Evolutionary conservation across 37 sponge, comb jelly and placozoan genomes (phyloP).

Genomic region (Aphrocallistes beatrix): DNA sequence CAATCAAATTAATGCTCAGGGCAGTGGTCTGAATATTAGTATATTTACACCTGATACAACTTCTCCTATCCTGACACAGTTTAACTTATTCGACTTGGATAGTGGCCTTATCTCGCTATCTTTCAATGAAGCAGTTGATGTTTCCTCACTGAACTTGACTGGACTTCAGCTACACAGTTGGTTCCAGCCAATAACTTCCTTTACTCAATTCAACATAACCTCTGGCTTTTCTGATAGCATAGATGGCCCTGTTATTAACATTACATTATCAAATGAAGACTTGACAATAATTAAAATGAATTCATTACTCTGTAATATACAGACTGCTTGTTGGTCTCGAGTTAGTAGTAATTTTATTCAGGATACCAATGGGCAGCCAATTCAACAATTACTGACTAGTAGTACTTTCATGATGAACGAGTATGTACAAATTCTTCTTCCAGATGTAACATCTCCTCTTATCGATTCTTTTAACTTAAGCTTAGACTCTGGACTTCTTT

Average conservation of each 20-base stretch:
- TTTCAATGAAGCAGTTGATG: constrained; percentile 67
- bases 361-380: constrained; percentile 47
- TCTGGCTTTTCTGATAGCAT: background rate
- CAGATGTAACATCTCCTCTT: constrained; percentile 42
- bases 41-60: constrained; percentile 25
- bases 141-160: constrained; percentile 33
- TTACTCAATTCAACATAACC: background rate
- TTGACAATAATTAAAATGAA: background rate
- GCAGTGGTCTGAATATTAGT: background rate
- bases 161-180: constrained; percentile 1
- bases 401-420: constrained; percentile 22
- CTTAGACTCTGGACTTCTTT: constrained; percentile 33
- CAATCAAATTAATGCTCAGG: constrained; percentile 33
- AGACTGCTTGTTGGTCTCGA: constrained; percentile 50
- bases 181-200: background rate
- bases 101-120: constrained; percentile 3
- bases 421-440: constrained; percentile 25
- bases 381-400: constrained; percentile 21
- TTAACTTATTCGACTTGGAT: constrained; percentile 20
- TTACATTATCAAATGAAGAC: background rate
- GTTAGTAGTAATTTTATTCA: constrained; percentile 34
- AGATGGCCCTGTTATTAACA: background rate
- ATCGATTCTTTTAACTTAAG: constrained; percentile 45
- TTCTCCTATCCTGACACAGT: constrained; percentile 12
- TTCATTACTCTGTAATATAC: constrained; percentile 22